Evolutionary conservation across 2,113 vertebrate species (phyloP).

Genomic region (Gopherus flavomarginatus): DNA sequence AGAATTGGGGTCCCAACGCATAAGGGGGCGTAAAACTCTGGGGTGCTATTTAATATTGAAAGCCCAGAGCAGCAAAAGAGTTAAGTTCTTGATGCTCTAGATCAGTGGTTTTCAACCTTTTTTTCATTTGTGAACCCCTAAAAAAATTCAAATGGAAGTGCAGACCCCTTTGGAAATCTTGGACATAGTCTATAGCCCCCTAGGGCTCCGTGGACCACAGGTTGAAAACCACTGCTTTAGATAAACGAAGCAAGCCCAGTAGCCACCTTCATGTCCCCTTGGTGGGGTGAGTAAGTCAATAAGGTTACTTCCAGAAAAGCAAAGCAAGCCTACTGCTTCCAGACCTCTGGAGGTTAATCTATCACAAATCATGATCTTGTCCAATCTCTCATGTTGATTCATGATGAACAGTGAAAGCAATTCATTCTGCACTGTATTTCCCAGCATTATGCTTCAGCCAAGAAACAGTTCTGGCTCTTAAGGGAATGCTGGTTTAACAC

Average conservation of each 20-base stretch:
- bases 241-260: background rate
- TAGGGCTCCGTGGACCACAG: background rate
- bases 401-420: background rate
- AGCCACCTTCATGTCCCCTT: background rate
- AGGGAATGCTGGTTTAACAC: background rate
- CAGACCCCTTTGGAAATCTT: background rate
- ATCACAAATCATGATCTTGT: background rate
- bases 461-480: background rate
- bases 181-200: background rate
- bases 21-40: background rate
- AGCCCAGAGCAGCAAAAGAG: background rate
- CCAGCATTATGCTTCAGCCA: background rate
- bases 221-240: background rate
- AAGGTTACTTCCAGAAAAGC: background rate
- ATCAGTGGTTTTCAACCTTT: background rate
- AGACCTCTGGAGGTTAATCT: background rate
- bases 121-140: background rate
- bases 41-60: background rate
- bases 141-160: background rate
- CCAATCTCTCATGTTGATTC: background rate
- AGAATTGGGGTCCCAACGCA: background rate
- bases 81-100: background rate
- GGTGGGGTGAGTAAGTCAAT: background rate
- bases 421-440: background rate
- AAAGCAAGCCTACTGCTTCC: background rate